Evolutionary conservation across 2,113 vertebrate species (phyloP).

Genomic region (Trematocara unimaculatum): DNA sequence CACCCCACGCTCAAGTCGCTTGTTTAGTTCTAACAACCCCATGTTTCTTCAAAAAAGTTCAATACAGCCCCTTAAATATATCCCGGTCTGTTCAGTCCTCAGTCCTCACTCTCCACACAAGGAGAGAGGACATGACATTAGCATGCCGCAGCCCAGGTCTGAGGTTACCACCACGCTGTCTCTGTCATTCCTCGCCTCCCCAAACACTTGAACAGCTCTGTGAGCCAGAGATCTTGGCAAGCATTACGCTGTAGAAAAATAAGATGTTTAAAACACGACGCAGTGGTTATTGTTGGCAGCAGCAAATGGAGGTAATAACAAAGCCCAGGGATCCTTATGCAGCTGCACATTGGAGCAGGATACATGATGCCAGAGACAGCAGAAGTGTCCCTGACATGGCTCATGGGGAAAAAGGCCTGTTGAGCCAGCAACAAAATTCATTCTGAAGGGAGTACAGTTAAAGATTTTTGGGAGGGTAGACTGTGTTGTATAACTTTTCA

Average conservation of each 20-base stretch:
- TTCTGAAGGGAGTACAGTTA: not conserved
- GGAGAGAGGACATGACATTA: constrained; percentile 37
- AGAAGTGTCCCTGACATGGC: constrained; percentile 6
- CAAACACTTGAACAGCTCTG: constrained; percentile 8
- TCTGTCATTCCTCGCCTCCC: constrained; percentile 27
- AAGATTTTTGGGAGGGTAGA: not conserved
- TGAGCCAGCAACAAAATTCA: not conserved
- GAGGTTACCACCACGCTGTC: constrained; percentile 39
- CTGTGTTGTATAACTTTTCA: not conserved
- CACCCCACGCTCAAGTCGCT: not conserved
- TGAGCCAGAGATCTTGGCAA: constrained; percentile 39
- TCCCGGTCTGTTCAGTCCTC: not conserved
- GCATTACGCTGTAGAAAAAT: constrained; percentile 21
- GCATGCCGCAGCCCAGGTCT: not conserved
- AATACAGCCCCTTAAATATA: not conserved
- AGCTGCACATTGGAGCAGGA: constrained; percentile 3
- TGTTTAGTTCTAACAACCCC: not conserved
- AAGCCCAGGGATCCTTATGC: constrained; percentile 6
- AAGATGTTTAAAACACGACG: constrained; percentile 25
- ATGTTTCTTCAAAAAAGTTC: not conserved
- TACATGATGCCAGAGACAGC: constrained; percentile 7
- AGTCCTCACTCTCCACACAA: not conserved
- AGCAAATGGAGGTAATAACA: constrained; percentile 33
- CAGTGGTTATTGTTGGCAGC: constrained; percentile 46
- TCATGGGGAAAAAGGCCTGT: not conserved